A percentile compares a stretch with the other conserved stretches of the same genome.
phyloP scores from a whole-genome alignment of 2,113 vertebrate genomes.

The Callopanchax toddi region DNA sequence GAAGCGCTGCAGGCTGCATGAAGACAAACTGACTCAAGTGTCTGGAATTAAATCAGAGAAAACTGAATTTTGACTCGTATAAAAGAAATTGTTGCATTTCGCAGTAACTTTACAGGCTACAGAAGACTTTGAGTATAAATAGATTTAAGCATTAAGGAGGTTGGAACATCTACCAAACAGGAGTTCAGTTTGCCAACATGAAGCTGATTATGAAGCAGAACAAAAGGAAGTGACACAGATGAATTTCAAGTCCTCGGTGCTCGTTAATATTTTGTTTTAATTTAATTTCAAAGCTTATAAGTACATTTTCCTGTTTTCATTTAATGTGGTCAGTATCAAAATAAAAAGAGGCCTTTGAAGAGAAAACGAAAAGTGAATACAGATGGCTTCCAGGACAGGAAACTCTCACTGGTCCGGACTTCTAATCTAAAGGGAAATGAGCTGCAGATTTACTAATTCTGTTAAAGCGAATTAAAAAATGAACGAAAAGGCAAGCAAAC shows the following conservation, averaged over 20 bases:
- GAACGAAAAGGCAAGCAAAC: not conserved
- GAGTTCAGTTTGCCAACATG: slow-evolving; percentile 63
- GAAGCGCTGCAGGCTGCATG: slow-evolving; percentile 30
- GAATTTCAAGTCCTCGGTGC: slow-evolving; percentile 16
- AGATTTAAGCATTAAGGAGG: not conserved
- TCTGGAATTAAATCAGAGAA: not conserved
- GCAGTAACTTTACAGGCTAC: too few species aligned
- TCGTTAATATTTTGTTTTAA: slow-evolving; percentile 54
- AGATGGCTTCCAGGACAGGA: slow-evolving; percentile 82
- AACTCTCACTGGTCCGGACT: slow-evolving; percentile 38
- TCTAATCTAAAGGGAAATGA: not conserved
- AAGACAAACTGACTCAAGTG: slow-evolving; percentile 54
- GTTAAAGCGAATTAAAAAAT: slow-evolving; percentile 14
- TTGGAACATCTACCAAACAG: not conserved
- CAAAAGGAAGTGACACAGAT: slow-evolving; percentile 20
- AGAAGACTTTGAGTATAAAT: not conserved
- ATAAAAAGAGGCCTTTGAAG: not conserved
- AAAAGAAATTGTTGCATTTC: too few species aligned
- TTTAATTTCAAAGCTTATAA: slow-evolving; percentile 42
- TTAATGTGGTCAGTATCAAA: slow-evolving; percentile 71
- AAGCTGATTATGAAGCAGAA: slow-evolving; percentile 37
- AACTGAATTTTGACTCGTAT: not conserved
- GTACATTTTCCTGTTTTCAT: slow-evolving; percentile 55
- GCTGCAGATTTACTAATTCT: not conserved
- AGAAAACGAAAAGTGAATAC: slow-evolving; percentile 70